Base-by-base conservation (phyloP, 2,113 vertebrate genomes). In the Macquaria australasica region DNA sequence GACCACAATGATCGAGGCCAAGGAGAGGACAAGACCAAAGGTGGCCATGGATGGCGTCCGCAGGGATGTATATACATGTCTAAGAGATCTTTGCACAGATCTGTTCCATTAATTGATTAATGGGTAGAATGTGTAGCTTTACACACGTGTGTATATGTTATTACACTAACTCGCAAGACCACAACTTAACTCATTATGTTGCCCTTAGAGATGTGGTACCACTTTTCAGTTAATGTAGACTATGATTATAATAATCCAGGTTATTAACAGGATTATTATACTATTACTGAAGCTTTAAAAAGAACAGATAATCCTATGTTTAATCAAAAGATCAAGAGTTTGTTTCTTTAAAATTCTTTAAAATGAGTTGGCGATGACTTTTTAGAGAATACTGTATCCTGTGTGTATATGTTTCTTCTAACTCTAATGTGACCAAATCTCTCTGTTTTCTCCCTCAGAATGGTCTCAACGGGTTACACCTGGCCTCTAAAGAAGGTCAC, bases 401-500 rank as follows among this genome's bases (percentile, higher is more conserved):
- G 3, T 6, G 3, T 34, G 1, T 39, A 8, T 18, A 3, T 71
- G 20, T 80, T 63, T 68, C 8, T 43, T 21, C 14, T 53, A 41
- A 31, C 1, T 70, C 3, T 76, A 37, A 28, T 64, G 37, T 83
- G 64, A 82, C 34, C 80, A 25, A 59, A 77, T 66, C 20, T 56
- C n/a, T 80, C 59, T 89, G 34, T 92, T 76, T 79, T 93, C 39
- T 83, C 89, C 77, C 79, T 31, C 92, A 99, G 98, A 99, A 99
- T 80, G 98, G 98, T 82, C 95, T 99, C 70, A 99, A 99, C 0
- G 98, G 97, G 90, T 95, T 99, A 87, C 98, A 99, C 77, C 92
- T 99, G 92, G 98, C 98, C 79, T 99, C 98, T 43, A 99, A 99
- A 93, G 98, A 99, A 92, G 98, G 98, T 71, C 98, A 99, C 0